Percentiles rank a stretch among this genome's conserved stretches.
Evolutionary conservation across 2,888 invertebrate genomes (phyloP).

Genomic region (Seladonia tumulorum): DNA sequence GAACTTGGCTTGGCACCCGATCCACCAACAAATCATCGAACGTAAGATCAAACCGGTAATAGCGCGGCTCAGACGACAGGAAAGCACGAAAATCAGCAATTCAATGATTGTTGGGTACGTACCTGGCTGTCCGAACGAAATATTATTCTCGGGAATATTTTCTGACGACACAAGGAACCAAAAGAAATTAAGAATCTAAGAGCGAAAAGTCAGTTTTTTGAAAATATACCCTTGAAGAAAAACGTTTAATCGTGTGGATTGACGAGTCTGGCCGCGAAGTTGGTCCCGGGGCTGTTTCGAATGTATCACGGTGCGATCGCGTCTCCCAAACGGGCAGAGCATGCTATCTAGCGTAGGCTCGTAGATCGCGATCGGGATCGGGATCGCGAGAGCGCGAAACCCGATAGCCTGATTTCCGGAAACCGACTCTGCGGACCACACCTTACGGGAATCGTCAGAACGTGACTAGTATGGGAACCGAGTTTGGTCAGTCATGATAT

Average conservation of each 20-base stretch:
- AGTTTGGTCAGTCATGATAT: conserved; percentile 83
- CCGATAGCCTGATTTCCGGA: conserved; percentile 71
- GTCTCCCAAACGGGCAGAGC: conserved; percentile 50
- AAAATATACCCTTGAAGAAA: not conserved
- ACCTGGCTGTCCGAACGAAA: not conserved
- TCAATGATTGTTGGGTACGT: not conserved
- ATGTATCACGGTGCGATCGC: conserved; percentile 32
- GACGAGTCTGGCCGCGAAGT: not conserved
- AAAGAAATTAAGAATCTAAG: too few relatives aligned
- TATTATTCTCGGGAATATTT: not conserved
- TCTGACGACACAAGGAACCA: not conserved
- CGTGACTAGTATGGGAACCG: conserved; percentile 72
- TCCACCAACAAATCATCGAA: not conserved
- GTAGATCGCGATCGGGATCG: conserved; percentile 42
- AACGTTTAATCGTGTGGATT: not conserved
- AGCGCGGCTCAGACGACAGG: not conserved
- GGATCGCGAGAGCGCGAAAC: conserved; percentile 57
- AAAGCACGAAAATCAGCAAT: not conserved
- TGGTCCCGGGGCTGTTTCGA: conserved; percentile 22
- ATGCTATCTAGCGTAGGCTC: conserved; percentile 3
- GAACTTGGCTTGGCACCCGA: not conserved
- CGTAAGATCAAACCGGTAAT: not conserved
- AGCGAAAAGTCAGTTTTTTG: not conserved
- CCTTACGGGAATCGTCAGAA: conserved; percentile 77
- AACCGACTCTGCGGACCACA: conserved; percentile 69